phyloP scores from a whole-genome alignment of 2,113 vertebrate genomes.

The Polypterus bichir region DNA sequence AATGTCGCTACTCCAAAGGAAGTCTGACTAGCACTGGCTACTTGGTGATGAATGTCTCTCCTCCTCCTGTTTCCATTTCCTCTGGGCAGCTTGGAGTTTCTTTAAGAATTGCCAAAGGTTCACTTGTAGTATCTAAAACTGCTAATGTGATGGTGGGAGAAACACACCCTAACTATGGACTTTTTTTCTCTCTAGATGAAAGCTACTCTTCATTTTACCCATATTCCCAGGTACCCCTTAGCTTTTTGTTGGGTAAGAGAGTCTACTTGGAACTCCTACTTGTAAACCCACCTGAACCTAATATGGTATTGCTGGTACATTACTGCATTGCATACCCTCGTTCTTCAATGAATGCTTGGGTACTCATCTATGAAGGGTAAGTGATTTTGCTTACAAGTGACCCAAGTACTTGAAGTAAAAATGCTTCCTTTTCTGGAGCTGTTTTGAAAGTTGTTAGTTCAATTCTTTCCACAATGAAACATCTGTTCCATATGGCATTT shows the following conservation, averaged over 20 bases:
- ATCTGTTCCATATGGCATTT: too few relatives aligned
- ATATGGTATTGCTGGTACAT: slow-evolving; percentile 37
- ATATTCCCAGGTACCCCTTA: slow-evolving; percentile 29
- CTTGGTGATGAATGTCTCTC: slow-evolving; percentile 34
- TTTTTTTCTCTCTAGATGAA: slow-evolving; percentile 22
- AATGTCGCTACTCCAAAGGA: slow-evolving; percentile 39
- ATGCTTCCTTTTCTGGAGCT: too few relatives aligned
- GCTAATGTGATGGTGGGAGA: too few relatives aligned
- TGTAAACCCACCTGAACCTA: slow-evolving; percentile 24
- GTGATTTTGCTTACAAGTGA: not conserved
- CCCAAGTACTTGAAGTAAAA: too few relatives aligned
- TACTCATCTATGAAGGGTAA: slow-evolving; percentile 49
- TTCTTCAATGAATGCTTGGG: slow-evolving; percentile 35
- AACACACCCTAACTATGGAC: too few relatives aligned
- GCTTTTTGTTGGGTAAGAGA: slow-evolving; percentile 32
- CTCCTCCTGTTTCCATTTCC: slow-evolving; percentile 8
- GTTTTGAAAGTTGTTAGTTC: too few relatives aligned
- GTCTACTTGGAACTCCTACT: slow-evolving; percentile 33
- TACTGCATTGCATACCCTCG: slow-evolving; percentile 50
- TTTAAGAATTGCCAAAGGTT: slow-evolving; percentile 42
- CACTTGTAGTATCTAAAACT: too few relatives aligned
- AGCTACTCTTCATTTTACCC: slow-evolving; percentile 28
- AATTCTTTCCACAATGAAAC: too few relatives aligned
- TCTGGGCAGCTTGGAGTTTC: slow-evolving; percentile 29
- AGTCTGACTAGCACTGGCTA: slow-evolving; percentile 29